Evolutionary conservation across 2,888 invertebrate genomes (phyloP), one percentile per base, ranked within the genome.

Genomic region (Aromia moschata): DNA sequence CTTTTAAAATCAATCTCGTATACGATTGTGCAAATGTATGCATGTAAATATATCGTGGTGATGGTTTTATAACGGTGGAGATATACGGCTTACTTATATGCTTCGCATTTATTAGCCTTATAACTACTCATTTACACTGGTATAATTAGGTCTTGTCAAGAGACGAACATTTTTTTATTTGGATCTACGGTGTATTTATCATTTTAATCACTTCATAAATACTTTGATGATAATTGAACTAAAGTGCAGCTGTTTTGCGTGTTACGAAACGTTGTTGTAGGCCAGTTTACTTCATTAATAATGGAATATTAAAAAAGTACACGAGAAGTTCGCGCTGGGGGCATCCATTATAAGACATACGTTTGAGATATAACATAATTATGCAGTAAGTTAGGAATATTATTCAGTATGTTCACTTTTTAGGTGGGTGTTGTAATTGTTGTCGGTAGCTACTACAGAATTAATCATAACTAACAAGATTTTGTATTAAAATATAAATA

Each of bases 161-260:
- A 33, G n/a, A 11, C 10, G 33, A 14, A 15, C 15, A 17, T 33
- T 7, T 47, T n/a, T n/a, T 17, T 47, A 17, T 36, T 47, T 36
- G 5, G 11, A 1, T 12, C 1, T 4, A 17, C 9, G 7, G 9
- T 12, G n/a, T 36, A 47, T 17, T 47, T 47, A 36, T 36, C 47
- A 36, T 11, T 17, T 47, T 47, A 36, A 36, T 47, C 16, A 47
- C 18, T 36, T 47, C 36, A 18, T 47, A 47, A 30, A 47, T 30
- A 17, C 12, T 47, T 47, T 47, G 47, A 47, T 33, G 36, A 47
- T 47, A 5, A 31, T 36, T 36, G 36, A 44, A 25, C 30, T 10
- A 36, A 12, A 33, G 36, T 47, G 17, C 30, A 47, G n/a, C 47
- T 36, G 36, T 17, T 33, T 15, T 30, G 15, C 16, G n/a, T 47